Evolutionary conservation across 2,797 vertebrate species (phyloP).

Genomic region (Margarornis squamiger): DNA sequence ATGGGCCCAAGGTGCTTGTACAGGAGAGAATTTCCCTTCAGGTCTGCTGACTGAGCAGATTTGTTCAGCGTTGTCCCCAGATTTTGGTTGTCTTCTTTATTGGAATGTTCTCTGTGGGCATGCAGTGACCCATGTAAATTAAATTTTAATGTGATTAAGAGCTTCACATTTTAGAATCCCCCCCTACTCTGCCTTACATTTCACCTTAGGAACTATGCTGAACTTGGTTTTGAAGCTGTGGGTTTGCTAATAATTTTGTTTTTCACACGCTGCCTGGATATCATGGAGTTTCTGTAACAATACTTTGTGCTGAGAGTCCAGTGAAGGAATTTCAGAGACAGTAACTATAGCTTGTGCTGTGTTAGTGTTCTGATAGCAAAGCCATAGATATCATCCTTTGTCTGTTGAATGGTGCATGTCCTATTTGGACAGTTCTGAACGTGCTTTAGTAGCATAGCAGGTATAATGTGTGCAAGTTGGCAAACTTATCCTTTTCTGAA

Average conservation of each 20-base stretch:
- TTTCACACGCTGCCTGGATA: background rate
- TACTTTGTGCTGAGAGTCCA: background rate
- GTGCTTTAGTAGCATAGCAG: background rate
- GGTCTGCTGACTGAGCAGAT: background rate
- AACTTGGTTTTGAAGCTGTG: background rate
- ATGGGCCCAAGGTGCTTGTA: background rate
- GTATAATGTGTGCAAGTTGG: background rate
- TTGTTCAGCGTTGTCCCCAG: background rate
- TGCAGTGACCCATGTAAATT: background rate
- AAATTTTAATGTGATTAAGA: background rate
- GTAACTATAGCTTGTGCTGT: background rate
- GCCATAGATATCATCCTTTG: background rate
- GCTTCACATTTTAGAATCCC: background rate
- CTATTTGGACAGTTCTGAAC: background rate
- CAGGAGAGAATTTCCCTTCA: background rate
- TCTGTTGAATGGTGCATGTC: background rate
- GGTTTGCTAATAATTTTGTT: background rate
- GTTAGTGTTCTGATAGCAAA: background rate
- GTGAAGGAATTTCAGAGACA: background rate
- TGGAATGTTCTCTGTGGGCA: background rate
- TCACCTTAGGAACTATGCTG: background rate
- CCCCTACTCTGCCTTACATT: background rate
- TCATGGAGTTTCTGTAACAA: background rate
- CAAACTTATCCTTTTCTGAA: background rate
- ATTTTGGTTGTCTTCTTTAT: background rate